These are phyloP conservation scores for Perca fluviatilis DNA, from an alignment of 2,113 vertebrate genomes.

Conservation along the genomic window DNA sequence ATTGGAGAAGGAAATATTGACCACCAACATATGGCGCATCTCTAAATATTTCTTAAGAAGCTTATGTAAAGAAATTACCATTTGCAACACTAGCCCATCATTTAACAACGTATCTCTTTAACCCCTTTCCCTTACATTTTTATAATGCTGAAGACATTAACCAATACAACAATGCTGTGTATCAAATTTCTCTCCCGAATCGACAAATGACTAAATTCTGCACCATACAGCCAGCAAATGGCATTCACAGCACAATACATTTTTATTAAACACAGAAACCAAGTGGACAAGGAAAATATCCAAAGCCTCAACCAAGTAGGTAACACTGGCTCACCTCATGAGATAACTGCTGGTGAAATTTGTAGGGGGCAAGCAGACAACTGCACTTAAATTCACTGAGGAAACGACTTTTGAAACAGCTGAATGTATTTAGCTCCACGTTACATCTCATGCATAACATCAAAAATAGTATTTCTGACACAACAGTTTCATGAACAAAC, in stretches of 20 bases:
- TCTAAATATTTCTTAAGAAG: neutral
- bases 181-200: neutral
- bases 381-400: conserved; percentile 60
- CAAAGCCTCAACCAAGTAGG: conserved; percentile 55
- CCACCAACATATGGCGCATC: neutral
- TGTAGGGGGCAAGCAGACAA: conserved; percentile 52
- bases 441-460: conserved; percentile 79
- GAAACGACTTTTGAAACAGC: conserved; percentile 49
- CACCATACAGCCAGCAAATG: neutral
- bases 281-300: conserved; percentile 70
- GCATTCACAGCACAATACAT: conserved; percentile 45
- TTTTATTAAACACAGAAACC: conserved; percentile 74
- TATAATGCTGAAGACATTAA: too few species aligned
- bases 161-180: neutral
- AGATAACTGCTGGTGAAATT: conserved; percentile 69
- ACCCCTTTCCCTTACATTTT: neutral
- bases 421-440: conserved; percentile 59
- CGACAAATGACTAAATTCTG: neutral
- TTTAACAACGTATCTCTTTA: neutral
- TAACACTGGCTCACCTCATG: conserved; percentile 64
- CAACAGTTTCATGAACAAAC: conserved; percentile 60
- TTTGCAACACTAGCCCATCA: neutral
- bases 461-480: conserved; percentile 74
- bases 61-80: neutral
- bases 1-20: neutral